Base-by-base conservation (phyloP, 2,888 invertebrate species). In the Platerodrilus igneus region DNA sequence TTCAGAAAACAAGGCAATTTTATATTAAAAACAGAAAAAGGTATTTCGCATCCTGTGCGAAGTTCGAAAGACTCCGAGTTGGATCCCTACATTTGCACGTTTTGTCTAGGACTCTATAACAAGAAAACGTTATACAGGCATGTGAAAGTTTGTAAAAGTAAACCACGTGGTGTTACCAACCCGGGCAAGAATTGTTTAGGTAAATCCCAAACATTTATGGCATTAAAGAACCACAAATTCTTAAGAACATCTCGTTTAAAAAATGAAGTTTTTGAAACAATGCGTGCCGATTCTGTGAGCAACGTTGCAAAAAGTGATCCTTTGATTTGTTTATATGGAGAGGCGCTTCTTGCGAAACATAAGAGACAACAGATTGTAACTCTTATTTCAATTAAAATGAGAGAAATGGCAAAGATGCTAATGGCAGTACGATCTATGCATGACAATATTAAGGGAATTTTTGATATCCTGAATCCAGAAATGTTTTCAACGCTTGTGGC, bases 1-100 rank as follows among this genome's bases (percentile, higher is more conserved):
- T 30, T 47, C 10, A 13, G 41, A 27, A 47, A 44, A 22, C 39
- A 37, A 29, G 47, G 47, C 13, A 37, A 44, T 32, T 47, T 47
- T 36, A n/a, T 28, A 15, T 20, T 47, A 13, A 37, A 41, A 2
- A 32, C n/a, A 2, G 43, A 47, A 35, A 47, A 44, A 22, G 22
- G 21, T 11, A 25, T 37, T 21, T 8, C 37, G 25, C 18, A 37
- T 21, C 43, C 44, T 11, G 41, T 47, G 1, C 30, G 31, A 41
- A 47, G 20, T 7, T 29, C 45, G 7, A 36, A 33, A 20, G 26
- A 32, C 13, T 9, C 34, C 6, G 20, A 40, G 8, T 16, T 25
- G 7, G 35, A 44, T 13, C 37, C 40, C 28, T 36, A 44, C 32
- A 22, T 37, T 15, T 47, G 40, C 25, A 27, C 21, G 4, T 32